Base-by-base conservation (phyloP, 2,113 vertebrate genomes). In the Corydoras sp. region DNA sequence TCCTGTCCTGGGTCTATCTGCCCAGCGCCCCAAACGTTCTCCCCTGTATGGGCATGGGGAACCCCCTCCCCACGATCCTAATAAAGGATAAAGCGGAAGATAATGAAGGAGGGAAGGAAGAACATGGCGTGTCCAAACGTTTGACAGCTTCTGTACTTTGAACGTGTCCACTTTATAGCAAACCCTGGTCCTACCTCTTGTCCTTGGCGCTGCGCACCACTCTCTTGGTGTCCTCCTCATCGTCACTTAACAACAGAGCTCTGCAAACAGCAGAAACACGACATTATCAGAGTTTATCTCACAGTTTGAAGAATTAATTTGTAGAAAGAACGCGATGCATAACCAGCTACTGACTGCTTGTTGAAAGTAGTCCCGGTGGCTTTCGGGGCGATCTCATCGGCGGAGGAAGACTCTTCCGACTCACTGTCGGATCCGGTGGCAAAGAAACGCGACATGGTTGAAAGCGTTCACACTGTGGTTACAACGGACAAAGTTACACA, bases 161-260 rank as follows among this genome's bases (percentile, higher is more conserved):
- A n/a, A n/a, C n/a, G n/a, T n/a, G n/a, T n/a, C n/a, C n/a, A n/a
- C n/a, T n/a, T n/a, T n/a, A n/a, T n/a, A n/a, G n/a, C 18, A 24
- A 24, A 24, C 18, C 18, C 18, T 24, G 18, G 18, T 3, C 69
- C 65, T 9, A 95, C 94, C 94, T 90, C 82, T 96, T 95, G 77
- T 95, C 94, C 74, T 95, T 96, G 70, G 94, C 93, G 5, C 94
- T 96, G 79, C 94, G 92, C 62, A 95, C 94, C 78, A 96, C 86
- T 76, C 94, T 90, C 79, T 95, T 95, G 0, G 93, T 93, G 80
- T 96, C 94, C 80, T 96, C 94, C 73, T 96, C 94, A 88, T 96
- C 94, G 11, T 96, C 93, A 18, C 94, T 96, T 48, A 95, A 82
- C 72, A 95, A 76, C 80, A 96, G 68, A 0, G 89, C 88, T 87